phyloP scores from a whole-genome alignment of 2,113 vertebrate species.

The Acanthisitta chloris region DNA sequence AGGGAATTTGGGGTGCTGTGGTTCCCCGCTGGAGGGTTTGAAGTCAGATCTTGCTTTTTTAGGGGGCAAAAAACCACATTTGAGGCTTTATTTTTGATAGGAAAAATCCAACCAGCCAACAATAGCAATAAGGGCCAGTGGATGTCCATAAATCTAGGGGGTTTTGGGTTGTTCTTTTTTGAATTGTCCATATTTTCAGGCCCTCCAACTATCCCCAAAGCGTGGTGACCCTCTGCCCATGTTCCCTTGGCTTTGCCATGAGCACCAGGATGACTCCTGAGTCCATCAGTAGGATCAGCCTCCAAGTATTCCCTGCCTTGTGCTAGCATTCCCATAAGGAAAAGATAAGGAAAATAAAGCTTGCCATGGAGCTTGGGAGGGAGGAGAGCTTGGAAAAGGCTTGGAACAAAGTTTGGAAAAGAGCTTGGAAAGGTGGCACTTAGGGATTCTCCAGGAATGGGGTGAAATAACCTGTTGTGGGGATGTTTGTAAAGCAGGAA shows the following conservation, averaged over 20 bases:
- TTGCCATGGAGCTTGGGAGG: neutral
- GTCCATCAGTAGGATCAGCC: neutral
- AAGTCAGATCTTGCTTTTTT: neutral
- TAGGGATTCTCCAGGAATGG: neutral
- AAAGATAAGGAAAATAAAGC: neutral
- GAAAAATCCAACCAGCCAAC: neutral
- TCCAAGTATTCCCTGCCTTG: neutral
- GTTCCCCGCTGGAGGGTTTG: neutral
- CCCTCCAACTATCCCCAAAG: neutral
- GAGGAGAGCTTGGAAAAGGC: neutral
- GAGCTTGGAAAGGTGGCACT: neutral
- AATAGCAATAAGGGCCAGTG: conserved; percentile 41
- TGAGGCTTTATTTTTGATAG: neutral
- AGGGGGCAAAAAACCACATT: neutral
- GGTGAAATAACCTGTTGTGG: neutral
- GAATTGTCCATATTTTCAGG: neutral
- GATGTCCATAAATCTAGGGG: neutral
- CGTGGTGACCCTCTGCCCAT: neutral
- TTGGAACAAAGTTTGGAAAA: no score
- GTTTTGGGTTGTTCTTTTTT: neutral
- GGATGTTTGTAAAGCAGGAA: neutral
- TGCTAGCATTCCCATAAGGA: neutral
- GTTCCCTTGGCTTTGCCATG: neutral
- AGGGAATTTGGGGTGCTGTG: neutral
- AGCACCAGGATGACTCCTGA: no score